Conservation (phyloP, 2,113 vertebrate genomes). For the Diglossa brunneiventris region DNA sequence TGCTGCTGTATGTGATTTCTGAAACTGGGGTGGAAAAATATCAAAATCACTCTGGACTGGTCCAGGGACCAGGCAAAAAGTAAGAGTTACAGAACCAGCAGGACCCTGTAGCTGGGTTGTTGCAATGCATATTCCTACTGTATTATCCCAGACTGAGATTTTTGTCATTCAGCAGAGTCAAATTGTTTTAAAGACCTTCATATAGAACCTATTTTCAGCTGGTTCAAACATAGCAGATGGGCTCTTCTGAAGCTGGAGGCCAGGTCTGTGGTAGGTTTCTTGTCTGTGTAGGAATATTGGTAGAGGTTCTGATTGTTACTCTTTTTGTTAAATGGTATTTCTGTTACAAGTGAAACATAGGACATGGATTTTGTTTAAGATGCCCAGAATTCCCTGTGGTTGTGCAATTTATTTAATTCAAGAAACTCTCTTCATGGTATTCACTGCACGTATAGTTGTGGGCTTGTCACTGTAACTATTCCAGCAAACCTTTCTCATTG, state of each 20-base stretch:
- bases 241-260: neutral
- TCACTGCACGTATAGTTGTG: neutral
- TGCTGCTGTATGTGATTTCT: neutral
- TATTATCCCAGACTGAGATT: neutral
- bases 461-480: neutral
- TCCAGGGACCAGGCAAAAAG: neutral
- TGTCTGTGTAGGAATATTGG: neutral
- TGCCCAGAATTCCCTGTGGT: neutral
- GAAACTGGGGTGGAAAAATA: neutral
- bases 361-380: neutral
- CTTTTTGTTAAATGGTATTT: neutral
- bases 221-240: accelerated
- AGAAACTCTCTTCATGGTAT: neutral
- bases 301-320: neutral
- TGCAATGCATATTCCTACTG: neutral
- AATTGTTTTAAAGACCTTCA: neutral
- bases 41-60: neutral
- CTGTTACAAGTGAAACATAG: neutral
- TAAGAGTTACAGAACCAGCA: neutral
- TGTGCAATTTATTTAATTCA: neutral
- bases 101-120: neutral
- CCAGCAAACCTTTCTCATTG: neutral
- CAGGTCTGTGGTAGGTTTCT: neutral
- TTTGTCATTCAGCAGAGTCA: neutral
- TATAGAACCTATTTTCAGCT: neutral